Conservation (phyloP, 2,888 invertebrate species). For the Meandrusa payeni region DNA sequence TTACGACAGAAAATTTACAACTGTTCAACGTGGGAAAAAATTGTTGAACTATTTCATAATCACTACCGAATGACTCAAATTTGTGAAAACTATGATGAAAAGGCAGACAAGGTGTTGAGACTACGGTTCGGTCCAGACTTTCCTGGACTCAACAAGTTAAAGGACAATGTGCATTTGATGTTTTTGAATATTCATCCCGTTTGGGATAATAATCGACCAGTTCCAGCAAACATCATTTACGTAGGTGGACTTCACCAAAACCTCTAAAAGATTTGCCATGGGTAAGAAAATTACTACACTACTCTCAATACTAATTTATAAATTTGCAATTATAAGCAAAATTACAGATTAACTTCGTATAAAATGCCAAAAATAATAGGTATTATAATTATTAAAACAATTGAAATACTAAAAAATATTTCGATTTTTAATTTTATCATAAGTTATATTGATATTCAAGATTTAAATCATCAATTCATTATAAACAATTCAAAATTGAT, state of each 20-base stretch:
- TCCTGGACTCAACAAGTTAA: constrained; percentile 27
- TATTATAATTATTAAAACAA: too few species aligned
- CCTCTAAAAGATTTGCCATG: constrained; percentile 41
- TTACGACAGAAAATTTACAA: constrained; percentile 30
- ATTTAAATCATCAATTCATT: too few species aligned
- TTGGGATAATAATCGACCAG: constrained; percentile 40
- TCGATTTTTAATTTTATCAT: too few species aligned
- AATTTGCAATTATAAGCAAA: too few species aligned
- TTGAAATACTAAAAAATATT: too few species aligned
- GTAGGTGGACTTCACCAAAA: constrained; percentile 40
- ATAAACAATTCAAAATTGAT: too few species aligned
- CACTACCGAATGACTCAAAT: constrained; percentile 16
- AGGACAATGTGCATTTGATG: constrained; percentile 38
- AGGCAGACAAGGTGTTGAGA: constrained; percentile 29
- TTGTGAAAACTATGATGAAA: constrained; percentile 13
- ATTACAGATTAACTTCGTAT: too few species aligned
- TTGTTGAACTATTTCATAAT: constrained; percentile 26
- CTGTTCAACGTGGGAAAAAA: constrained; percentile 32
- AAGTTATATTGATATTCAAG: too few species aligned
- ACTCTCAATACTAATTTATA: neutral
- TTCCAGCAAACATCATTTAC: constrained; percentile 37
- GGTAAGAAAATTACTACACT: too few species aligned
- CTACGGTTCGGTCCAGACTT: constrained; percentile 29
- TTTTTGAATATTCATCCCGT: constrained; percentile 40
- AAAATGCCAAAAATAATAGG: too few species aligned